These are phyloP conservation scores for Notospermus geniculatus DNA, from an alignment of 1,140 invertebrate genomes.

Conservation along the genomic window DNA sequence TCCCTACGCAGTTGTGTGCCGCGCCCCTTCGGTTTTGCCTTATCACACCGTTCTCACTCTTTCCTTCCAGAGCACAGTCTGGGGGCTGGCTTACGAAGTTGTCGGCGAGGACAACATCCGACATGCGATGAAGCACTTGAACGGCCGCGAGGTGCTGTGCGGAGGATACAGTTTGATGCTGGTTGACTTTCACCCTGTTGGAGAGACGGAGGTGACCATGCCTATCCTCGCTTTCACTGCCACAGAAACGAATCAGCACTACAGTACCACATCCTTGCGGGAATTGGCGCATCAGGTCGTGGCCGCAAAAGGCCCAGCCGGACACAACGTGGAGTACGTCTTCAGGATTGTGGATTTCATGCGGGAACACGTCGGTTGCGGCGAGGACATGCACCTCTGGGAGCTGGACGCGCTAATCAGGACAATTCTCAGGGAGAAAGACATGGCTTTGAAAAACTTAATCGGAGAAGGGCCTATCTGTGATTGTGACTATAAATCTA, in stretches of 20 bases:
- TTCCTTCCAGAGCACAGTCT: constrained; percentile 1
- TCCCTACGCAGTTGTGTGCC: too few relatives aligned
- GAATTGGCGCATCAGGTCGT: not conserved
- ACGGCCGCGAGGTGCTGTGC: not conserved
- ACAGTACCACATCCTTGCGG: not conserved
- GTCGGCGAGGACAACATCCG: not conserved
- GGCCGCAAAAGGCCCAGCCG: not conserved
- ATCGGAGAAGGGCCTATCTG: too few relatives aligned
- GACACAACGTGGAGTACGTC: constrained; percentile 9
- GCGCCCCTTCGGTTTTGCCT: too few relatives aligned
- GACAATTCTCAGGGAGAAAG: too few relatives aligned
- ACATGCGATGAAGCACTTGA: not conserved
- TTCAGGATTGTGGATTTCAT: not conserved
- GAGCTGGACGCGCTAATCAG: too few relatives aligned
- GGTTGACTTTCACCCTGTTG: not conserved
- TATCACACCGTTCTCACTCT: too few relatives aligned
- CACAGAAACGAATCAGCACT: not conserved
- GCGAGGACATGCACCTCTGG: too few relatives aligned
- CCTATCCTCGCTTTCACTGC: constrained; percentile 2
- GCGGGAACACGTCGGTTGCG: not conserved
- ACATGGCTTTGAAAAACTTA: too few relatives aligned
- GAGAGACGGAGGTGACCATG: not conserved
- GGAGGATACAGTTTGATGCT: not conserved
- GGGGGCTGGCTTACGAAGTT: not conserved
- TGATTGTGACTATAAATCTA: too few relatives aligned